Conservation (phyloP, 2,888 invertebrate species). For the Pemphredon lugubris region DNA sequence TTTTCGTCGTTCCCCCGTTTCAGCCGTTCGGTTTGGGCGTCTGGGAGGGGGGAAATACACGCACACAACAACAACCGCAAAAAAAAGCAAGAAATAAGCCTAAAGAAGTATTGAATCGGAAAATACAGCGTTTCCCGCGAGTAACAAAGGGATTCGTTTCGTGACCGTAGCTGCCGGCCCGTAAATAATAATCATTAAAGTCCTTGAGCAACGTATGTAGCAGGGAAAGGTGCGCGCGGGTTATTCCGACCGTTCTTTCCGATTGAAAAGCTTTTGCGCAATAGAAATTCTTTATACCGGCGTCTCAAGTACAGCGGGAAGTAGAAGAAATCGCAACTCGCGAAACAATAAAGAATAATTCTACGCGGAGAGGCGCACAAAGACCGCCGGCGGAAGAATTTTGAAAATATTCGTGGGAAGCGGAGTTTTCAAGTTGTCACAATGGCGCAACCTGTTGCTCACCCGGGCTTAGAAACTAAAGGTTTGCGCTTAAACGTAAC, state of each 20-base stretch:
- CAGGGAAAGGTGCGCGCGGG: slow-evolving; percentile 44
- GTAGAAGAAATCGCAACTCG: slow-evolving; percentile 42
- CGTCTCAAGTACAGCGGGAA: slow-evolving; percentile 55
- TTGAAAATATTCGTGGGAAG: slow-evolving; percentile 66
- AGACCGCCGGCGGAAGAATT: slow-evolving; percentile 47
- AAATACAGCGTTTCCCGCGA: slow-evolving; percentile 21
- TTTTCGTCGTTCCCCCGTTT: too few species aligned
- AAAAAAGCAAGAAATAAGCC: too few species aligned
- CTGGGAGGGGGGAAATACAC: too few species aligned
- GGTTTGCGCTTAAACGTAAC: slow-evolving; percentile 67
- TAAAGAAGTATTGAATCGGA: slow-evolving; percentile 11
- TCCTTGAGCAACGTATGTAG: slow-evolving; percentile 35
- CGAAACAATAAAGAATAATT: slow-evolving; percentile 60
- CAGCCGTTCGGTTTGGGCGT: too few species aligned
- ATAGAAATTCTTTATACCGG: slow-evolving; percentile 51
- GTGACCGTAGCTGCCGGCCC: slow-evolving; percentile 20
- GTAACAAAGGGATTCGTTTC: slow-evolving; percentile 42
- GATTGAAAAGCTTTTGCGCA: slow-evolving; percentile 58
- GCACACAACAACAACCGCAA: too few species aligned
- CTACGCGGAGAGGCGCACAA: slow-evolving; percentile 21
- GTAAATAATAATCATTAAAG: slow-evolving; percentile 51
- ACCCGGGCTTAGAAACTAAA: slow-evolving; percentile 68
- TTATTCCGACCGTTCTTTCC: slow-evolving; percentile 45
- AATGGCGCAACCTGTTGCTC: slow-evolving; percentile 70
- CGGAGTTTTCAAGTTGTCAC: slow-evolving; percentile 67